phyloP scores from a whole-genome alignment of 2,888 invertebrate genomes.

The Drosophila algonquin region DNA sequence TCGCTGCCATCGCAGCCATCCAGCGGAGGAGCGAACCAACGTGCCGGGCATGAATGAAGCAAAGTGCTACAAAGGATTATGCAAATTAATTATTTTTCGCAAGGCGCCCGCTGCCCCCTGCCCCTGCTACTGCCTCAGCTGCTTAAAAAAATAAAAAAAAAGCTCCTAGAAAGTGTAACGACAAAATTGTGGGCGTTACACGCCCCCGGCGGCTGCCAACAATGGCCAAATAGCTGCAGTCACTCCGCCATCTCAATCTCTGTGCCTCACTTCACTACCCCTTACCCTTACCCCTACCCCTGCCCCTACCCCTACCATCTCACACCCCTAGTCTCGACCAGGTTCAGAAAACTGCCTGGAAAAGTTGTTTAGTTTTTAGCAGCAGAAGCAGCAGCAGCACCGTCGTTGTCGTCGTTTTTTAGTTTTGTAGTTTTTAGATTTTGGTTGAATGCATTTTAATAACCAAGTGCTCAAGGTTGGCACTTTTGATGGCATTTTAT shows the following conservation, averaged over 20 bases:
- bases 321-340: neutral
- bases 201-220: slow-evolving; percentile 62
- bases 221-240: slow-evolving; percentile 64
- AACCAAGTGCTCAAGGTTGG: slow-evolving; percentile 77
- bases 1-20: slow-evolving; percentile 28
- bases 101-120: slow-evolving; percentile 69
- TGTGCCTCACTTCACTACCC: slow-evolving; percentile 38
- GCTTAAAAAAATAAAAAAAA: slow-evolving; percentile 32
- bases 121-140: slow-evolving; percentile 19
- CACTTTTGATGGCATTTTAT: slow-evolving; percentile 77
- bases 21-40: slow-evolving; percentile 53
- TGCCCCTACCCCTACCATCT: no score
- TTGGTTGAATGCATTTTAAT: slow-evolving; percentile 78
- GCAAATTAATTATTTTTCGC: slow-evolving; percentile 80
- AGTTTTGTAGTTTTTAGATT: slow-evolving; percentile 79
- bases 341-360: slow-evolving; percentile 56
- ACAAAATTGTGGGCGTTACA: slow-evolving; percentile 72
- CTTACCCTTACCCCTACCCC: slow-evolving; percentile 6
- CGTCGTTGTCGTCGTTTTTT: slow-evolving; percentile 44
- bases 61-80: slow-evolving; percentile 80
- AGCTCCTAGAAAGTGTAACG: slow-evolving; percentile 73
- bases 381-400: slow-evolving; percentile 41
- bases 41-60: slow-evolving; percentile 80
- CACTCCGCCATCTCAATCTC: slow-evolving; percentile 55
- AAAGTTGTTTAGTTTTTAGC: slow-evolving; percentile 78